Evolutionary conservation across 2,888 invertebrate genomes (phyloP).

Genomic region (Erebia epiphron): DNA sequence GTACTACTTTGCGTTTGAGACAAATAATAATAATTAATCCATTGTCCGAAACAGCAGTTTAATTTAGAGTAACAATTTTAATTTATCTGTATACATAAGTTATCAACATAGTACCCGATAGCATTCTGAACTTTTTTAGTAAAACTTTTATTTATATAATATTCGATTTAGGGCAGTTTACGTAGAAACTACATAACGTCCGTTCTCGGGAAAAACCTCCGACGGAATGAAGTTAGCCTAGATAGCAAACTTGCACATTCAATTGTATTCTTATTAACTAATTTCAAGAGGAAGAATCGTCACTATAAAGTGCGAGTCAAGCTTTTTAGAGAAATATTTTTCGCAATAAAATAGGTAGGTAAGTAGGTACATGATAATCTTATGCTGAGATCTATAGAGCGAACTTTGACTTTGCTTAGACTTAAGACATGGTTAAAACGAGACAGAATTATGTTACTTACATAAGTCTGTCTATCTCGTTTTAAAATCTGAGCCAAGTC

Average conservation of each 20-base stretch:
- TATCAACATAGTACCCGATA: neutral
- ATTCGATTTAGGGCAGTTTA: neutral
- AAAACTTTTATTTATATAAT: neutral
- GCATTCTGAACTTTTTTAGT: neutral
- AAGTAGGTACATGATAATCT: too few species aligned
- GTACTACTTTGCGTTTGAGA: neutral
- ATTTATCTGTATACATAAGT: neutral
- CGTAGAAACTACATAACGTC: conserved; percentile 15
- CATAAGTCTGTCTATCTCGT: too few species aligned
- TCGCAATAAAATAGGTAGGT: too few species aligned
- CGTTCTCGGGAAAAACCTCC: conserved; percentile 24
- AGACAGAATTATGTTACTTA: too few species aligned
- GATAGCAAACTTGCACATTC: neutral
- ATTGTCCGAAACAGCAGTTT: conserved; percentile 9
- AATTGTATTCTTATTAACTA: neutral
- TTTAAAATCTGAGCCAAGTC: too few species aligned
- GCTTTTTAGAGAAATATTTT: too few species aligned
- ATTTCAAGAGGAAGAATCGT: neutral
- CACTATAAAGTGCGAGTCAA: too few species aligned
- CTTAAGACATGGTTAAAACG: too few species aligned
- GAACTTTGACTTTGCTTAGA: too few species aligned
- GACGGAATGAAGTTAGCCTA: conserved; percentile 32
- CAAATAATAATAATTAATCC: neutral
- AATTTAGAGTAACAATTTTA: neutral
- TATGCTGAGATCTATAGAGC: too few species aligned